Percentiles rank a stretch among this genome's conserved stretches.
Evolutionary conservation across 1,140 invertebrate species (phyloP).

Genomic region (Lutraria rhynchaena): DNA sequence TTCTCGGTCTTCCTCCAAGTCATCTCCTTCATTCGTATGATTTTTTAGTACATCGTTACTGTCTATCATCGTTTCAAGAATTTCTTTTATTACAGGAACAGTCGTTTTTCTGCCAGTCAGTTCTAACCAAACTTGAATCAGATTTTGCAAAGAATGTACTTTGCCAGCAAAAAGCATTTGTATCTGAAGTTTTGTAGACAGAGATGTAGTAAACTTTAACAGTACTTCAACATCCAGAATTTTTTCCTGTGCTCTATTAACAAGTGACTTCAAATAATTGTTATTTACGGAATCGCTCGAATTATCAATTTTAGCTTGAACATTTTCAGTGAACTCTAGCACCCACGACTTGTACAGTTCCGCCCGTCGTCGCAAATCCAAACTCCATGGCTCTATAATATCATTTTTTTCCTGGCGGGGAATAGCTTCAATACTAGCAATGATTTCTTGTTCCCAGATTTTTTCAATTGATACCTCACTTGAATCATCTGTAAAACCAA

Average conservation of each 20-base stretch:
- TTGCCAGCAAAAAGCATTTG: neutral
- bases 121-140: neutral
- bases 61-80: neutral
- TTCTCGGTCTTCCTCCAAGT: constrained; percentile 54
- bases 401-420: neutral
- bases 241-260: neutral
- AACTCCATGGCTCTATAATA: neutral
- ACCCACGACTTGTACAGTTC: constrained; percentile 17
- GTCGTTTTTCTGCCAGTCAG: neutral
- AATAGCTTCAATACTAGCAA: neutral
- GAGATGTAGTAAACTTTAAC: neutral
- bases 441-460: constrained; percentile 8
- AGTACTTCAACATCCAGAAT: constrained; percentile 2
- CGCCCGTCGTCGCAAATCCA: neutral
- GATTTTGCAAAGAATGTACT: neutral
- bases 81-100: neutral
- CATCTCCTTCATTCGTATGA: constrained; percentile 24
- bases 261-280: neutral
- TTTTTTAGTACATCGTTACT: too few relatives aligned
- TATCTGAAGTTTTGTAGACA: neutral
- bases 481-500: neutral
- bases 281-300: neutral
- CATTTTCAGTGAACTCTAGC: neutral
- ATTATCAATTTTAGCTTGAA: neutral
- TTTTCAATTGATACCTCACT: neutral